Percentiles rank a stretch among this genome's conserved stretches.
Evolutionary conservation across 2,113 vertebrate genomes (phyloP).

Genomic region (Casuarius casuarius): DNA sequence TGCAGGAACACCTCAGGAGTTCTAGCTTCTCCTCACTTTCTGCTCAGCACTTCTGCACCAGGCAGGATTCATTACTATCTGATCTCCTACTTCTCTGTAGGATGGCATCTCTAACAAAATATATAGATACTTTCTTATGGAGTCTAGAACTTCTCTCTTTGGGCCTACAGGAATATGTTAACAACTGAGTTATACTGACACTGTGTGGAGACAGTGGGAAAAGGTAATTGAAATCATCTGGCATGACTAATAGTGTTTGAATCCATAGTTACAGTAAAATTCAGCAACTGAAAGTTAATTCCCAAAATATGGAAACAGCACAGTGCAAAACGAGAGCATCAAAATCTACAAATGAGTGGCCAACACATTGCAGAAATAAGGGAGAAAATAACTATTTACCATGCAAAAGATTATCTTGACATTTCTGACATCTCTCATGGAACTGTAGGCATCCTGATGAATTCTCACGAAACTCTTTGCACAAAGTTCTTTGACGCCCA

Average conservation of each 20-base stretch:
- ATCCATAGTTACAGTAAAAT: neutral
- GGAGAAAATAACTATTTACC: slow-evolving; percentile 74
- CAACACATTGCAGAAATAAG: neutral
- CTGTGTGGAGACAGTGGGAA: slow-evolving; percentile 44
- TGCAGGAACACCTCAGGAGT: neutral
- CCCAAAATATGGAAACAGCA: neutral
- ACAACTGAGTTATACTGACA: slow-evolving; percentile 63
- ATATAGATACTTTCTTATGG: rapidly evolving
- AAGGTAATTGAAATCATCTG: neutral
- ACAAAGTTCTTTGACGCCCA: slow-evolving; percentile 70
- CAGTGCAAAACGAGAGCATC: neutral
- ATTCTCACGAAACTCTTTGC: slow-evolving; percentile 81
- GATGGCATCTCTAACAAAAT: neutral
- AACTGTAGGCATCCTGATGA: slow-evolving; percentile 86
- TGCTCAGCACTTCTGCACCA: neutral
- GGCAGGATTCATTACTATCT: neutral
- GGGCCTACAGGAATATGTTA: neutral
- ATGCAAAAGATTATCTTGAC: slow-evolving; percentile 82
- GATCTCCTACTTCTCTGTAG: neutral
- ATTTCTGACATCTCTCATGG: slow-evolving; percentile 84
- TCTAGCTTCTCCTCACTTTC: neutral
- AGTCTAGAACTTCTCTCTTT: neutral
- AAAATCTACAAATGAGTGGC: neutral
- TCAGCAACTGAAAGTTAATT: neutral
- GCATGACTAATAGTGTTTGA: neutral